A percentile compares a stretch with the other conserved stretches of the same genome.
phyloP scores from a whole-genome alignment of 2,888 invertebrate genomes.

The Ophonus ardosiacus region DNA sequence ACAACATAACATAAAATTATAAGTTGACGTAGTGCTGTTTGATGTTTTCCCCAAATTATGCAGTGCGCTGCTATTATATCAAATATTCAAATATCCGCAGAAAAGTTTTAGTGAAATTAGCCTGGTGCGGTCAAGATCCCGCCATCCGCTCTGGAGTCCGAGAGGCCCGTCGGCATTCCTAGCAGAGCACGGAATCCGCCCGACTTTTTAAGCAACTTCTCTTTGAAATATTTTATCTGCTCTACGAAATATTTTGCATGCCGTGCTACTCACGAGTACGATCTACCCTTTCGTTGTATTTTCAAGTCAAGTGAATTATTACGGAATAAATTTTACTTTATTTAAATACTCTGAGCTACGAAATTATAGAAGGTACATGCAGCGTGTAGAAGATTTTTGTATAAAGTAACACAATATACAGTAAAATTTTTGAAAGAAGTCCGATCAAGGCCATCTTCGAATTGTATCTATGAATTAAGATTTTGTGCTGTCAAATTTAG shows the following conservation, averaged over 20 bases:
- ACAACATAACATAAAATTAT: slow-evolving; percentile 31
- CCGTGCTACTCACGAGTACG: slow-evolving; percentile 30
- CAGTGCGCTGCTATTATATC: slow-evolving; percentile 55
- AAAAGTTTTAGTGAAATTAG: slow-evolving; percentile 64
- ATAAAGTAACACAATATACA: too few relatives aligned
- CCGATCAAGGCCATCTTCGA: too few relatives aligned
- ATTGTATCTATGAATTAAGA: too few relatives aligned
- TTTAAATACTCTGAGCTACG: too few relatives aligned
- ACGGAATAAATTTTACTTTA: slow-evolving; percentile 2
- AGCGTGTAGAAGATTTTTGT: too few relatives aligned
- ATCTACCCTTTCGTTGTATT: slow-evolving; percentile 11
- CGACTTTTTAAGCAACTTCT: slow-evolving; percentile 64
- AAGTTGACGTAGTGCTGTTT: slow-evolving; percentile 33
- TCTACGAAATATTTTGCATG: slow-evolving; percentile 60
- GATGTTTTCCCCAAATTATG: slow-evolving; percentile 56
- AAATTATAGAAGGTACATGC: too few relatives aligned
- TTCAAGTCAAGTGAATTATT: slow-evolving; percentile 8
- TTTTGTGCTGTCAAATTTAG: too few relatives aligned
- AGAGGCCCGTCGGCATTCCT: slow-evolving; percentile 47
- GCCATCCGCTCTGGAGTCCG: slow-evolving; percentile 16
- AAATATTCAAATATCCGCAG: slow-evolving; percentile 61
- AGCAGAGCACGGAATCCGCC: slow-evolving; percentile 60
- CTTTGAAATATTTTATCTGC: slow-evolving; percentile 63
- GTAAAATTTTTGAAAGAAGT: too few relatives aligned
- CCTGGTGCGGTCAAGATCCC: slow-evolving; percentile 56